A percentile compares a stretch with the other conserved stretches of the same genome.
phyloP scores from a whole-genome alignment of 2,888 invertebrate genomes.

The Neocrepidodera transversa region DNA sequence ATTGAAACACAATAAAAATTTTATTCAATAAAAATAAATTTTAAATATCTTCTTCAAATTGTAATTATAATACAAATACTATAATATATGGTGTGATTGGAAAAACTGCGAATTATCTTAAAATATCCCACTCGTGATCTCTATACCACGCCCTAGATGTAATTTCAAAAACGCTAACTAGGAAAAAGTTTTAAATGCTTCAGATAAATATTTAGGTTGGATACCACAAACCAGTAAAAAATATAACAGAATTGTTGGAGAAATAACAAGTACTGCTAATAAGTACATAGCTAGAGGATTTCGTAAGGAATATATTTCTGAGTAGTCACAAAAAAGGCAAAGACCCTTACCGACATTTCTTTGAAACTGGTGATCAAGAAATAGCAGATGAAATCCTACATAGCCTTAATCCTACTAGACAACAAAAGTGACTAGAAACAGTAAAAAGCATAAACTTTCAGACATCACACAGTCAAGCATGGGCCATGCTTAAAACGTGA shows the following conservation, averaged over 20 bases:
- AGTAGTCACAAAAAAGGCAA: constrained; percentile 29
- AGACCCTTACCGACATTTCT: constrained; percentile 26
- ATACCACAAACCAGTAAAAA: constrained; percentile 20
- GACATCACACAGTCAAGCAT: too few species aligned
- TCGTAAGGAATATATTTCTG: constrained; percentile 37
- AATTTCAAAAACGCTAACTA: background rate
- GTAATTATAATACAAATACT: too few species aligned
- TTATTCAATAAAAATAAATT: too few species aligned
- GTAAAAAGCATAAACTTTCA: too few species aligned
- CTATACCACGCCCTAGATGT: too few species aligned
- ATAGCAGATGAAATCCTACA: background rate
- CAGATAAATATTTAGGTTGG: constrained; percentile 30
- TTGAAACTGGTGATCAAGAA: constrained; percentile 16
- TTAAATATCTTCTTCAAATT: too few species aligned
- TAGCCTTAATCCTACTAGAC: background rate
- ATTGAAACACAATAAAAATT: too few species aligned
- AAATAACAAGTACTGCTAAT: constrained; percentile 22
- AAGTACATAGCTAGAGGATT: constrained; percentile 32
- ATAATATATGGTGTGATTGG: too few species aligned
- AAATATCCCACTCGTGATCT: too few species aligned
- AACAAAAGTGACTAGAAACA: constrained; percentile 2
- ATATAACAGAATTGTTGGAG: constrained; percentile 28
- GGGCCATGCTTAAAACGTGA: too few species aligned
- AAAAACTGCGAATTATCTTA: too few species aligned
- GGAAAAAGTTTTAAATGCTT: constrained; percentile 9